Conservation (phyloP, 2,888 invertebrate species). For the Punctoribates punctum region DNA sequence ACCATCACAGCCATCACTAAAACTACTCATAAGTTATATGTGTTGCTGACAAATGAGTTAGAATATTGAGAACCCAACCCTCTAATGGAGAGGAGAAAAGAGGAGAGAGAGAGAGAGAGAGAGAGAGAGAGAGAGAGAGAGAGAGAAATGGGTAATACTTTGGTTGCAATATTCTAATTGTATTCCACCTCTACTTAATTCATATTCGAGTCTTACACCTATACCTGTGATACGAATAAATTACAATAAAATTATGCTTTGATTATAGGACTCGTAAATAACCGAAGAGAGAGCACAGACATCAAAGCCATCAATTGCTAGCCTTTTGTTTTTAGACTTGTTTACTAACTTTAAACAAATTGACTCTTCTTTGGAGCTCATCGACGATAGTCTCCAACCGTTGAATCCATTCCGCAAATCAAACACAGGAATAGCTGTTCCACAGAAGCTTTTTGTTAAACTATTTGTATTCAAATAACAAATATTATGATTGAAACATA, state of each 20-base stretch:
- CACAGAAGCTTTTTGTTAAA: neutral
- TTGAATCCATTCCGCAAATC: too few relatives aligned
- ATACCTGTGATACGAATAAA: conserved; percentile 22
- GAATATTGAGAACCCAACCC: conserved; percentile 24
- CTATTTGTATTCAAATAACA: neutral
- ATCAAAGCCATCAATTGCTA: neutral
- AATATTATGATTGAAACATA: conserved; percentile 12
- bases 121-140: neutral
- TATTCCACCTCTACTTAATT: conserved; percentile 21
- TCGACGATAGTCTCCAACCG: neutral
- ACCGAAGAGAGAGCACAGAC: neutral
- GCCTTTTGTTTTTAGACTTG: neutral
- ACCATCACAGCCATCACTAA: neutral
- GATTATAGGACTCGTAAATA: conserved; percentile 12
- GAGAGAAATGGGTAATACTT: neutral
- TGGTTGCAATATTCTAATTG: conserved; percentile 2
- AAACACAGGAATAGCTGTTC: too few relatives aligned
- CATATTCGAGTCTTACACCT: neutral
- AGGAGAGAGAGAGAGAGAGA: neutral
- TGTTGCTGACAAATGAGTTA: conserved; percentile 27
- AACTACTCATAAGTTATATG: conserved; percentile 26
- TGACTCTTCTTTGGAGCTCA: neutral
- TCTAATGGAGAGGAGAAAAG: neutral
- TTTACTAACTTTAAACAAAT: neutral
- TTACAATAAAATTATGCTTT: neutral